phyloP scores from a whole-genome alignment of 2,888 invertebrate species.

The Cataglyphis livida region DNA sequence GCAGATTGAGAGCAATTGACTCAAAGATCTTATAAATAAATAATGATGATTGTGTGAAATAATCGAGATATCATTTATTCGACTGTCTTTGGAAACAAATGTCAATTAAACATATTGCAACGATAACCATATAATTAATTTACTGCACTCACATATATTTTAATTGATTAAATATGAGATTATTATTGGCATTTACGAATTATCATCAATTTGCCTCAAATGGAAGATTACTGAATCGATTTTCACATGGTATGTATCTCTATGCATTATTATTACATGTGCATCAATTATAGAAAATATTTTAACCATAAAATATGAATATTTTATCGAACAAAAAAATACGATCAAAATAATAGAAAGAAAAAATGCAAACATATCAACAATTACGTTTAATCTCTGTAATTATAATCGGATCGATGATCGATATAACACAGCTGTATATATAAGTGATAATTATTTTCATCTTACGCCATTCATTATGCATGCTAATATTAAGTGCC shows the following conservation, averaged over 20 bases:
- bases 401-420: background rate
- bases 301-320: background rate
- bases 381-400: background rate
- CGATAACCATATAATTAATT: slow-evolving; percentile 13
- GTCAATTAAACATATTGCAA: background rate
- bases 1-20: too few species aligned
- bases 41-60: background rate
- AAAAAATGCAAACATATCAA: background rate
- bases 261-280: background rate
- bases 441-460: background rate
- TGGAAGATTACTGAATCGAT: background rate
- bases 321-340: background rate
- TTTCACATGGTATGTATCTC: slow-evolving; percentile 1
- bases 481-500: background rate
- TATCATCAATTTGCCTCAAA: background rate
- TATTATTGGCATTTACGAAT: background rate
- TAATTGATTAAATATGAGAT: background rate
- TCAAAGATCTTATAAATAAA: background rate
- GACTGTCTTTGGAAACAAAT: slow-evolving; percentile 6
- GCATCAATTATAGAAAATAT: background rate
- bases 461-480: background rate
- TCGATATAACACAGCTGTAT: background rate
- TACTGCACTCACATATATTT: background rate
- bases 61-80: background rate
- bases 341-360: background rate